Percentiles rank a stretch among this genome's conserved stretches.
Evolutionary conservation across 2,113 vertebrate species (phyloP).

Genomic region (Erinaceus europaeus): DNA sequence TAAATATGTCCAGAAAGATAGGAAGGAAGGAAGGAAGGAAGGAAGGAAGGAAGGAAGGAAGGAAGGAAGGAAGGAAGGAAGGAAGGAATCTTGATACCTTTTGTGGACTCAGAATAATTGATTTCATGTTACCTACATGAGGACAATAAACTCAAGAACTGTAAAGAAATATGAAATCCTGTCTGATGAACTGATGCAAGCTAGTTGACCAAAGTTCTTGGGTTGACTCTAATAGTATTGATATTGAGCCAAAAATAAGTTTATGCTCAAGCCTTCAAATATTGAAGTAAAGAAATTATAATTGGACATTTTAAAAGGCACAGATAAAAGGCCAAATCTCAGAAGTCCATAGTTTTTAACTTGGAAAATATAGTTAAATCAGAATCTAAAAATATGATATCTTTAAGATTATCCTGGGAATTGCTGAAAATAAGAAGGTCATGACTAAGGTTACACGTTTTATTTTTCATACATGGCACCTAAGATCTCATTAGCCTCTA

Average conservation of each 20-base stretch:
- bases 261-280: too few relatives aligned
- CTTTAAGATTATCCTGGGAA: neutral
- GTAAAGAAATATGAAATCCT: neutral
- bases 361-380: neutral
- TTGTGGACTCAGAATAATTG: too few relatives aligned
- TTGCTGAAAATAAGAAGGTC: neutral
- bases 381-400: neutral
- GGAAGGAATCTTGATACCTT: too few relatives aligned
- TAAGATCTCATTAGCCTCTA: neutral
- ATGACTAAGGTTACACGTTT: neutral
- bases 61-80: too few relatives aligned
- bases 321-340: neutral
- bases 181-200: neutral
- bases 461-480: neutral
- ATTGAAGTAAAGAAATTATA: neutral
- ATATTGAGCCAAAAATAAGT: too few relatives aligned
- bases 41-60: too few relatives aligned
- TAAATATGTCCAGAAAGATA: too few relatives aligned
- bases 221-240: neutral
- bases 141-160: neutral
- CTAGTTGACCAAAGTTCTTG: neutral
- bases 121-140: neutral
- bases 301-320: neutral
- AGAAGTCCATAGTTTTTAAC: neutral
- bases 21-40: too few relatives aligned